Base-by-base conservation (phyloP, 2,888 invertebrate species). In the Boloria selene region DNA sequence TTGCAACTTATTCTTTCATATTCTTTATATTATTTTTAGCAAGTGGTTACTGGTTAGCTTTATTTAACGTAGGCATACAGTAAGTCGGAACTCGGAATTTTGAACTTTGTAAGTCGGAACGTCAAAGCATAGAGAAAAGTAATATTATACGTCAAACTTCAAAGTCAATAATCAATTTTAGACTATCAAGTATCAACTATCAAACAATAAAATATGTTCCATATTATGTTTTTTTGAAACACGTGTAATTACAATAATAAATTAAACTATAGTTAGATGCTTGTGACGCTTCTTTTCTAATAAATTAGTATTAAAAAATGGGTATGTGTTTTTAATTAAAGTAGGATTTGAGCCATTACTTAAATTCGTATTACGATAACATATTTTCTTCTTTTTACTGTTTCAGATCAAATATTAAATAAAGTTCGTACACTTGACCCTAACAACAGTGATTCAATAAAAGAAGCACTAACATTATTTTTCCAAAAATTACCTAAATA, bases 391-490 rank as follows among this genome's bases (percentile, higher is more conserved):
- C 26, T 31, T 22, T 45, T 16, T 13, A 7, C 16, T 31, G 62
- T 84, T 87, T 58, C 79, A 91, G 91, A 79, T 75, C 83, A 85
- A 78, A 75, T 89, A 78, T 77, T 90, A 62, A 83, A 83, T 62
- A 87, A 81, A 80, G 73, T 91, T 66, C 81, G 78, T 14, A 82
- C 84, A 26, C 81, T 90, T 55, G 87, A 91, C 72, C 80, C 84
- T 1, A 87, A 83, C 65, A 82, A 92, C 69, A 85, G 82, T 66
- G 90, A 91, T 26, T 85, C 84, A 13, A 82, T 90, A 4, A 91
- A 91, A 69, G 87, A 88, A 63, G 79, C 76, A 2, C 68, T 91
- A 4, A 74, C 81, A 52, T 53, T 73, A 0, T 90, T 87, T 72
- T 85, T 90, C 64, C 85, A 82, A 65, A 86, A 81, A 68, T 72